Percentiles rank a stretch among this genome's conserved stretches.
Conservation (phyloP, 2,113 vertebrate species). For the Hassar affinis region DNA sequence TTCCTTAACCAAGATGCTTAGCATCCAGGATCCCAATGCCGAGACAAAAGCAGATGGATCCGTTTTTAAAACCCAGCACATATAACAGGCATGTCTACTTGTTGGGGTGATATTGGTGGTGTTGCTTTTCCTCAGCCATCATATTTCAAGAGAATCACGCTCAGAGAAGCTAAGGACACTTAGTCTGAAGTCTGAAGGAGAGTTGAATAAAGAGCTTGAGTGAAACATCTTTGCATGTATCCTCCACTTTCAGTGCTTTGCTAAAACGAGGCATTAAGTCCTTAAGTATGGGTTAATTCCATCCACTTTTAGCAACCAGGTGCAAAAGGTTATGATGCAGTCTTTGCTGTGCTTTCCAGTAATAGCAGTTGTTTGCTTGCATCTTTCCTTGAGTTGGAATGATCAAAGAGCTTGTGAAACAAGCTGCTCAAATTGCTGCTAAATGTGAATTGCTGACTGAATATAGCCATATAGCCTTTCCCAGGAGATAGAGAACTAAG, state of each 20-base stretch:
- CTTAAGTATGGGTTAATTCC: not conserved
- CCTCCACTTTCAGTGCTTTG: not conserved
- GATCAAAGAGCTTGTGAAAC: not conserved
- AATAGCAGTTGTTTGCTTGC: not conserved
- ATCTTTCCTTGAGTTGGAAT: not conserved
- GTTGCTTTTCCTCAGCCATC: not conserved
- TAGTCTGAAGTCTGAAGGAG: not conserved
- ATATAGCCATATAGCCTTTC: not conserved
- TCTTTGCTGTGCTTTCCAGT: not conserved
- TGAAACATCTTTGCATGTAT: not conserved
- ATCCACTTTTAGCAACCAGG: not conserved
- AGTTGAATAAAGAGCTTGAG: not conserved
- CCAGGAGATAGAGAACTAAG: not conserved
- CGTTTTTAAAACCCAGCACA: not conserved
- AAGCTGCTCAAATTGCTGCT: not conserved
- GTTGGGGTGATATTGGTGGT: not conserved
- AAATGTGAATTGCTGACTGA: not conserved
- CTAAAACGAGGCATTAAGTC: not conserved
- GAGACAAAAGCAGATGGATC: not conserved
- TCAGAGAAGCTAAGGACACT: no score
- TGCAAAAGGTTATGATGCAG: not conserved
- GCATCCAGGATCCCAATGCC: not conserved
- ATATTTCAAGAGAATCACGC: not conserved
- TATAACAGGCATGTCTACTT: not conserved
- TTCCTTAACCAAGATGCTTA: not conserved